Evolutionary conservation across 2,888 invertebrate genomes (phyloP).

Genomic region (Syrphus vitripennis): DNA sequence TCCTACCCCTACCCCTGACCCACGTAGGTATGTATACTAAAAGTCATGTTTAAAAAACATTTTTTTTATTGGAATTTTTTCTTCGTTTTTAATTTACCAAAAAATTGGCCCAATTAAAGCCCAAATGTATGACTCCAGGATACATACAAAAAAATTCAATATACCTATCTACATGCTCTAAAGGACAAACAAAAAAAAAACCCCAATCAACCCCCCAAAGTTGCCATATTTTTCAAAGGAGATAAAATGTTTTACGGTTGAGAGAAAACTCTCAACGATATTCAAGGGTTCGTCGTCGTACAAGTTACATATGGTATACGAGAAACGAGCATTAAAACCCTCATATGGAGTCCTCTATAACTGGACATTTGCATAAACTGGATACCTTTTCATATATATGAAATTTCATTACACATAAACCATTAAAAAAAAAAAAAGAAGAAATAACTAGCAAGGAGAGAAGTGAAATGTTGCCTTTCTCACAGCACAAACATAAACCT

Average conservation of each 20-base stretch:
- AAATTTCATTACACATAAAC: conserved; percentile 45
- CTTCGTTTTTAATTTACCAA: conserved; percentile 69
- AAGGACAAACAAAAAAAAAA: conserved; percentile 1
- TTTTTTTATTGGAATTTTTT: conserved; percentile 63
- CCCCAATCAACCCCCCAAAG: conserved; percentile 19
- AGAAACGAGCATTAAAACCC: neutral
- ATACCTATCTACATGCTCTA: neutral
- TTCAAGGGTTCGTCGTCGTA: conserved; percentile 33
- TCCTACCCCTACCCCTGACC: neutral
- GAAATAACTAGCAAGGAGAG: conserved; percentile 13
- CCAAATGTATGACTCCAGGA: conserved; percentile 37
- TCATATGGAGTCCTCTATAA: neutral
- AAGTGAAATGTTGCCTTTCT: conserved; percentile 50
- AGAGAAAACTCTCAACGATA: conserved; percentile 47
- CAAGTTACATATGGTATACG: neutral
- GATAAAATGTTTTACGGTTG: conserved; percentile 69
- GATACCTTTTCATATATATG: conserved; percentile 49
- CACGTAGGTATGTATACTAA: neutral
- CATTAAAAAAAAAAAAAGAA: conserved; percentile 1
- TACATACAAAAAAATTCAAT: neutral
- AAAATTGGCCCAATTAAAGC: conserved; percentile 70
- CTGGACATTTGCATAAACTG: conserved; percentile 47
- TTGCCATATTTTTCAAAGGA: conserved; percentile 67
- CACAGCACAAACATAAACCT: neutral
- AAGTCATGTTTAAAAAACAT: neutral